Evolutionary conservation across 2,888 invertebrate species (phyloP).

Genomic region (Acanthacorydalis orientalis): DNA sequence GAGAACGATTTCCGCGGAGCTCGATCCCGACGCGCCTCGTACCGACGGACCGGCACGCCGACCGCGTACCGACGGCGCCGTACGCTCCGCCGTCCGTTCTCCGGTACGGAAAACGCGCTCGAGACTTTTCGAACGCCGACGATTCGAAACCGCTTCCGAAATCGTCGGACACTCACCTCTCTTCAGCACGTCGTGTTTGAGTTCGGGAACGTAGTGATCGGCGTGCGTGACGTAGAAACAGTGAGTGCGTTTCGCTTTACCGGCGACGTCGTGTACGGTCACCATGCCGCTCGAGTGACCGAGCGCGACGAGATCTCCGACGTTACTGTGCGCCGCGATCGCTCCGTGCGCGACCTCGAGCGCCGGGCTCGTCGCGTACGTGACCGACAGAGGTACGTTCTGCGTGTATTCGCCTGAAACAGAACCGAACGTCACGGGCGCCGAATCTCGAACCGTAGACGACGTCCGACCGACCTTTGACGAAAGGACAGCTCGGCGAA

Average conservation of each 20-base stretch:
- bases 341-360: slow-evolving; percentile 33
- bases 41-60: too few species aligned
- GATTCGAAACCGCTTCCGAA: slow-evolving; percentile 23
- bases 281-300: slow-evolving; percentile 46
- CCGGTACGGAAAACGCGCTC: too few species aligned
- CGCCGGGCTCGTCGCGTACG: slow-evolving; percentile 70
- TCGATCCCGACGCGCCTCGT: too few species aligned
- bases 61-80: too few species aligned
- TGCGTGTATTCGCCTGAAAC: slow-evolving; percentile 65
- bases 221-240: slow-evolving; percentile 32
- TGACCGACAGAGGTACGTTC: slow-evolving; percentile 79
- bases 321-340: slow-evolving; percentile 42
- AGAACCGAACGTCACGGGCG: too few species aligned
- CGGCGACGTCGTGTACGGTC: slow-evolving; percentile 69
- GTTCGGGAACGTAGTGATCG: slow-evolving; percentile 24
- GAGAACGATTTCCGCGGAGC: too few species aligned
- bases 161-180: slow-evolving; percentile 21
- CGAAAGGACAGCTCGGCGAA: slow-evolving; percentile 84
- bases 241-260: slow-evolving; percentile 54
- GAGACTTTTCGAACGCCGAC: too few species aligned
- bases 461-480: slow-evolving; percentile 40
- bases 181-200: slow-evolving; percentile 24
- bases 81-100: too few species aligned
- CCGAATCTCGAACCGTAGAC: too few species aligned
- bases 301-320: slow-evolving; percentile 38